Evolutionary conservation across 2,113 vertebrate genomes (phyloP), one percentile per base, ranked within the genome.

Genomic region (Thymallus thymallus): DNA sequence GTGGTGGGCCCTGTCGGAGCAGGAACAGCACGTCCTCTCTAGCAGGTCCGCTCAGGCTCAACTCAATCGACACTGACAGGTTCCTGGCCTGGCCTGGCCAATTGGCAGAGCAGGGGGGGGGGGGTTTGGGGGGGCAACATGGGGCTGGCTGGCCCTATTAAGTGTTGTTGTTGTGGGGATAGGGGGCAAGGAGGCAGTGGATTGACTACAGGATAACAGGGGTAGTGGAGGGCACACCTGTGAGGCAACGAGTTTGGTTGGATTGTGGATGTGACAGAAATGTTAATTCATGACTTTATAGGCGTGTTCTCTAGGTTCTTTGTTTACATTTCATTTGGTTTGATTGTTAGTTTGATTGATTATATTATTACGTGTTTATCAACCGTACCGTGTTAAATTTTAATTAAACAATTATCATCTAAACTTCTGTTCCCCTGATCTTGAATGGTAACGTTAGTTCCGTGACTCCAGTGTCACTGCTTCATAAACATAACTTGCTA

Each of bases 21-120:
- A 16, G 29, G 30, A 26, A 35, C 29, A 32, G 64, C 48, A 51
- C 30, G 18, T 26, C 89, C 90, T 81, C 89, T 93, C 92, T 91
- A 93, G 91, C 93, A 88, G 91, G 90, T 82, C 91, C 90, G 89
- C 87, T 80, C 86, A 35, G 73, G 92, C 84, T 87, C 90, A 91
- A 84, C 88, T 87, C 90, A 92, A 95, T 95, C 91, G 91, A 91
- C 93, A 92, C 88, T 94, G 94, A 95, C 94, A 95, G 93, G 91
- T 94, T 94, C 92, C 94, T 94, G 94, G 93, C 92, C 91, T 89
- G 12, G 87, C 75, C 69, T 81, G 93, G 93, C 93, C 94, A 95
- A 92, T 92, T 93, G 94, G 92, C 94, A 92, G 90, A 84, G 90
- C 89, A 55, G 56, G 68, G 68, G 68, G 68, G n/a, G 10, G 56